Evolutionary conservation across 2,113 vertebrate species (phyloP).

Genomic region (Labeo catla): DNA sequence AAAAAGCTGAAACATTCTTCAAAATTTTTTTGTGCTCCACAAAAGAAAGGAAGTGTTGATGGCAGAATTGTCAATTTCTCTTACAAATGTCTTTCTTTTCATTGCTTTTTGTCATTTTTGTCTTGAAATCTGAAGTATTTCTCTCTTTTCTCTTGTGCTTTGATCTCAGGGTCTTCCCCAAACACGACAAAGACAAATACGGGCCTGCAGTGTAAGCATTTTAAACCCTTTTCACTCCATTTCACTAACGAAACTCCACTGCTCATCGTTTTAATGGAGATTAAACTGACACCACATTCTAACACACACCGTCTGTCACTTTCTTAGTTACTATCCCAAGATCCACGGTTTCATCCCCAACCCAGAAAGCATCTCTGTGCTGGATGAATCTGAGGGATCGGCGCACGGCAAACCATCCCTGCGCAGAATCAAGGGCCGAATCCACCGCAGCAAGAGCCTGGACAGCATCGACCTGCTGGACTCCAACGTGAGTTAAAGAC

Average conservation of each 20-base stretch:
- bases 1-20: background rate
- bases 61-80: background rate
- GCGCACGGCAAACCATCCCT: constrained; percentile 94
- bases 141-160: constrained; percentile 35
- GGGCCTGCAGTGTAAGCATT: constrained; percentile 60
- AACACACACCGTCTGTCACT: constrained; percentile 9
- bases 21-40: background rate
- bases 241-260: background rate
- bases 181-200: constrained; percentile 63
- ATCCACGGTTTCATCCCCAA: constrained; percentile 48
- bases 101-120: background rate
- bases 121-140: constrained; percentile 7
- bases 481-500: constrained; percentile 87
- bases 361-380: constrained; percentile 34
- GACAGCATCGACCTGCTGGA: constrained; percentile 94
- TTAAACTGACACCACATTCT: background rate
- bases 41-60: background rate
- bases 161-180: constrained; percentile 57
- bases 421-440: constrained; percentile 93
- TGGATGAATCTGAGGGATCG: constrained; percentile 86
- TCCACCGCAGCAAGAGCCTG: constrained; percentile 94
- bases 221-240: constrained; percentile 5
- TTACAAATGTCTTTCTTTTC: background rate
- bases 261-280: background rate
- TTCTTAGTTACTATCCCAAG: constrained; percentile 54